These are phyloP conservation scores for Eristalinus aeneus DNA, from an alignment of 2,888 invertebrate species.

Conservation along the genomic window DNA sequence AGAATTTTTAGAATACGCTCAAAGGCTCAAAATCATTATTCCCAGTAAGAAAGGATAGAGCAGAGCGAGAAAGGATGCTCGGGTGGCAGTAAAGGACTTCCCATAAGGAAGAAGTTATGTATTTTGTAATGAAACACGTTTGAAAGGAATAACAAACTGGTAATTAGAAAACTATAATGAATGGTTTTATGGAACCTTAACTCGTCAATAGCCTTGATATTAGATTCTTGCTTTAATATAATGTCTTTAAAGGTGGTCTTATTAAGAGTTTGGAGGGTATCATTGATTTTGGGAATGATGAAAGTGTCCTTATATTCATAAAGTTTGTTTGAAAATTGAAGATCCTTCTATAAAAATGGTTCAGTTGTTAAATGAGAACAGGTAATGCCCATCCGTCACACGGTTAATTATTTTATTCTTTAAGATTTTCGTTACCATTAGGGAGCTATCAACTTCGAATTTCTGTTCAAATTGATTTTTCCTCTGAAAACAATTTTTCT, in stretches of 20 bases:
- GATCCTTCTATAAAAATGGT: too few species aligned
- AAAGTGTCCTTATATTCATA: neutral
- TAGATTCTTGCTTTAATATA: neutral
- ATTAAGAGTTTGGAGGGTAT: neutral
- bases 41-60: too few species aligned
- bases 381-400: too few species aligned
- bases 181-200: neutral
- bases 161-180: neutral
- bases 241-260: neutral
- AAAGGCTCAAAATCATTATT: too few species aligned
- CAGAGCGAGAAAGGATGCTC: too few species aligned
- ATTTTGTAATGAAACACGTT: too few species aligned
- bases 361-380: too few species aligned
- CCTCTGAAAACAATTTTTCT: too few species aligned
- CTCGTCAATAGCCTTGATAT: neutral
- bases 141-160: too few species aligned
- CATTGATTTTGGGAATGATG: neutral
- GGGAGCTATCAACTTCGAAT: conserved; percentile 8
- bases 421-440: neutral
- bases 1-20: too few species aligned
- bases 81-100: too few species aligned
- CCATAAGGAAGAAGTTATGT: too few species aligned
- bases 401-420: neutral
- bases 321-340: neutral
- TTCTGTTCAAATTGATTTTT: neutral